Percentiles rank a stretch among this genome's conserved stretches.
Evolutionary conservation across 2,113 vertebrate genomes (phyloP).

Genomic region (Channa argus): DNA sequence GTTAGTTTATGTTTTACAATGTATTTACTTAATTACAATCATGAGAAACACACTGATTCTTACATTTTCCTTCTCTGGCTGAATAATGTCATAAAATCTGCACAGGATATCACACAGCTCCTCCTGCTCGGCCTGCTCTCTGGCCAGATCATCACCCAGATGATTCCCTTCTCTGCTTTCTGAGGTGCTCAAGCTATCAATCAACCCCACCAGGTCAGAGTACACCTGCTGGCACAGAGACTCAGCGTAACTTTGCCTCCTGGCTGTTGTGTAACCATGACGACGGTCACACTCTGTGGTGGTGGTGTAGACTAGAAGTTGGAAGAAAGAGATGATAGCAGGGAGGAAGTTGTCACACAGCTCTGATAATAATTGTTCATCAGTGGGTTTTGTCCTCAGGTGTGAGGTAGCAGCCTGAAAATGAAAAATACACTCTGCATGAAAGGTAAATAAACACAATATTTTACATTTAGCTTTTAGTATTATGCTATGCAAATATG

Average conservation of each 20-base stretch:
- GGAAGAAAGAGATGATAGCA: slow-evolving; percentile 64
- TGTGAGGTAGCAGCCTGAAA: slow-evolving; percentile 37
- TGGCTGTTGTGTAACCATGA: slow-evolving; percentile 72
- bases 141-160: slow-evolving; percentile 28
- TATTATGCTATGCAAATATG: no score
- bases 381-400: background rate
- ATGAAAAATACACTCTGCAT: background rate
- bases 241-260: slow-evolving; percentile 68
- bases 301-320: slow-evolving; percentile 77
- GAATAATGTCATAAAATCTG: slow-evolving; percentile 71
- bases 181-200: slow-evolving; percentile 38
- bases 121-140: slow-evolving; percentile 72
- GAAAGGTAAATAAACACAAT: no score
- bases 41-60: slow-evolving; percentile 4
- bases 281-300: slow-evolving; percentile 70
- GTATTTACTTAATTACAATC: no score
- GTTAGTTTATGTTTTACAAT: no score
- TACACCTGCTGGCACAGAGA: slow-evolving; percentile 81
- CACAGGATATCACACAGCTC: slow-evolving; percentile 74
- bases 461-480: no score
- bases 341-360: slow-evolving; percentile 80
- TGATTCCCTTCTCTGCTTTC: background rate
- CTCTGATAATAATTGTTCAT: slow-evolving; percentile 62
- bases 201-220: slow-evolving; percentile 74
- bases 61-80: slow-evolving; percentile 73